A percentile compares a stretch with the other conserved stretches of the same genome.
Conservation (phyloP, 2,888 invertebrate species). For the Melangyna quadrimaculata region DNA sequence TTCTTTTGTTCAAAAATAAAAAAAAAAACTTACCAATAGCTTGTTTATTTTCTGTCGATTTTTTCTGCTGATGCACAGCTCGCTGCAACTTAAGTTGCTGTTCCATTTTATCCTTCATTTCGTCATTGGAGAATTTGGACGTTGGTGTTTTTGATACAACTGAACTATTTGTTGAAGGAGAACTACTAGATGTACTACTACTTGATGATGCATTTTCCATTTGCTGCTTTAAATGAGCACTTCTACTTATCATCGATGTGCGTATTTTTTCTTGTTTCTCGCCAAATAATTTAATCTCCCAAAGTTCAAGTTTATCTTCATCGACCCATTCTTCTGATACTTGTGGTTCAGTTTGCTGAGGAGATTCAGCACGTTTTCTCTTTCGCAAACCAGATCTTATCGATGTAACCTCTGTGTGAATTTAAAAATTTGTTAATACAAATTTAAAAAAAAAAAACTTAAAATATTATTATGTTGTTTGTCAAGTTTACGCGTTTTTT, state of each 20-base stretch:
- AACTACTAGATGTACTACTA: slow-evolving; percentile 74
- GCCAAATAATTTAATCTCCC: slow-evolving; percentile 97
- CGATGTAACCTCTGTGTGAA: slow-evolving; percentile 91
- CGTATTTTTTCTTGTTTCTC: slow-evolving; percentile 90
- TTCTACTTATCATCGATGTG: slow-evolving; percentile 89
- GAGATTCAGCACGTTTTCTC: slow-evolving; percentile 95
- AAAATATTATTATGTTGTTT: not conserved
- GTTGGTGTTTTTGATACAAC: slow-evolving; percentile 82
- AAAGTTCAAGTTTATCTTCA: slow-evolving; percentile 96
- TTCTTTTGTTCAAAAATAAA: not conserved
- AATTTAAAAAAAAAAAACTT: not conserved
- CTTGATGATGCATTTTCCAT: slow-evolving; percentile 69
- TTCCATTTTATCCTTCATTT: slow-evolving; percentile 95
- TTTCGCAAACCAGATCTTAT: slow-evolving; percentile 96
- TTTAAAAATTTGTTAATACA: not conserved
- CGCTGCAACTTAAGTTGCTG: slow-evolving; percentile 93
- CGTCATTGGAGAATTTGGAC: slow-evolving; percentile 82
- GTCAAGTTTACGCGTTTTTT: not conserved
- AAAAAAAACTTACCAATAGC: slow-evolving; percentile 74
- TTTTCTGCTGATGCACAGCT: slow-evolving; percentile 93
- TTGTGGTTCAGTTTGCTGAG: slow-evolving; percentile 96
- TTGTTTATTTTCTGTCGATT: slow-evolving; percentile 85
- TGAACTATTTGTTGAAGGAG: slow-evolving; percentile 69
- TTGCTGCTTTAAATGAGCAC: slow-evolving; percentile 80
- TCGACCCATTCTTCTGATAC: slow-evolving; percentile 98